phyloP scores from a whole-genome alignment of 2,797 vertebrate genomes.

The Darevskia nairensis region DNA sequence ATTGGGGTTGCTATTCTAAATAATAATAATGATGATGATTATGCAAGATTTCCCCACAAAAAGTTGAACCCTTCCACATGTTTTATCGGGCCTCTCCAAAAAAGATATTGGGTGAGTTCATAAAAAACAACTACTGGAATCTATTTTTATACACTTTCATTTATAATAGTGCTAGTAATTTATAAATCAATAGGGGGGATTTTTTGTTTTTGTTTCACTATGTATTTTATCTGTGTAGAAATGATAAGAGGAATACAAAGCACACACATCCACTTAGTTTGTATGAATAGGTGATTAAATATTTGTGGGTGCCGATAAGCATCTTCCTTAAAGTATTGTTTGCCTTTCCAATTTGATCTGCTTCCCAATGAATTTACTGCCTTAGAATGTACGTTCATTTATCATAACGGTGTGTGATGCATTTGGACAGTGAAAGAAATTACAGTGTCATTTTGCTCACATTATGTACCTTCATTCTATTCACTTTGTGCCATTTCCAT shows the following conservation, averaged over 20 bases:
- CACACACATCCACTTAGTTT: not conserved
- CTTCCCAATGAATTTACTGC: slow-evolving; percentile 17
- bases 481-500: slow-evolving; percentile 30
- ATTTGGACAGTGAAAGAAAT: slow-evolving; percentile 38
- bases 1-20: too few relatives aligned
- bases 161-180: not conserved
- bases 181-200: not conserved
- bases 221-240: not conserved
- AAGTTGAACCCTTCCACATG: too few relatives aligned
- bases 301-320: slow-evolving; percentile 4
- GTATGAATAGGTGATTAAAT: slow-evolving; percentile 16
- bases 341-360: slow-evolving; percentile 26
- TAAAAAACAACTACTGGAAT: not conserved
- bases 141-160: not conserved
- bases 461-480: slow-evolving; percentile 35
- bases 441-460: not conserved
- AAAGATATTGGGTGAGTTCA: not conserved
- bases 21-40: too few relatives aligned
- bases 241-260: not conserved
- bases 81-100: too few relatives aligned
- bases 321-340: not conserved
- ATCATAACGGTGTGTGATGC: not conserved
- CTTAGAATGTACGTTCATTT: slow-evolving; percentile 37
- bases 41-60: too few relatives aligned
- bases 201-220: not conserved